A percentile compares a stretch with the other conserved stretches of the same genome.
These are phyloP conservation scores for Bedellia somnulentella DNA, from an alignment of 2,888 invertebrate genomes.

Conservation along the genomic window DNA sequence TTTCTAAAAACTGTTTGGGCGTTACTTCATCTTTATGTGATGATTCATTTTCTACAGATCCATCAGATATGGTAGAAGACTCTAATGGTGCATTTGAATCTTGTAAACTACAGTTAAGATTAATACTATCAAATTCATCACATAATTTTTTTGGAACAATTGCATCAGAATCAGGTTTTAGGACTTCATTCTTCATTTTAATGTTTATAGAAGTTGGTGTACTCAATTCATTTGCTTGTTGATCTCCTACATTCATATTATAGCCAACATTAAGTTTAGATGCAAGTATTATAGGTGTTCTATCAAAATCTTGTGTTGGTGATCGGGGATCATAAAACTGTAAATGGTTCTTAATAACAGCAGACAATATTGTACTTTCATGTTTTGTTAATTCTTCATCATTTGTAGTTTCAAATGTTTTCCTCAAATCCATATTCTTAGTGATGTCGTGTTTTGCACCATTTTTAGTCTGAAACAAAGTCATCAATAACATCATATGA, in stretches of 20 bases:
- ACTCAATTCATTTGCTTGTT: conserved; percentile 7
- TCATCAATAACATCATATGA: too few species aligned
- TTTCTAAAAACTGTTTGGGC: conserved; percentile 54
- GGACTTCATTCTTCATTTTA: too few species aligned
- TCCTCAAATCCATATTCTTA: conserved; percentile 48
- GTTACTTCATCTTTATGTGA: conserved; percentile 25
- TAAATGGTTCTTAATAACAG: conserved; percentile 48
- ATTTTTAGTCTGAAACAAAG: conserved; percentile 31
- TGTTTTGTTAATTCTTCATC: conserved; percentile 37
- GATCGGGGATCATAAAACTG: conserved; percentile 61
- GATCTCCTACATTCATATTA: conserved; percentile 18
- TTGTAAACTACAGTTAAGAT: conserved; percentile 34
- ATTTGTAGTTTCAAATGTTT: conserved; percentile 41
- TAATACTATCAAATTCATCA: conserved; percentile 32
- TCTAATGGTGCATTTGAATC: conserved; percentile 33
- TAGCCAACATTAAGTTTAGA: conserved; percentile 19
- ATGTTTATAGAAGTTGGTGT: too few species aligned
- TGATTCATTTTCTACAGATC: conserved; percentile 33
- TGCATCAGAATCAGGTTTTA: too few species aligned
- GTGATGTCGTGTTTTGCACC: conserved; percentile 45
- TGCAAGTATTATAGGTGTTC: conserved; percentile 57
- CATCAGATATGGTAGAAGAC: conserved; percentile 42
- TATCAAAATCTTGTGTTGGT: conserved; percentile 59
- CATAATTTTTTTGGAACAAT: conserved; percentile 40
- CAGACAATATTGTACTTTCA: conserved; percentile 48